Base-by-base conservation (phyloP, 1,140 invertebrate genomes). In the Neodiprion virginianus region DNA sequence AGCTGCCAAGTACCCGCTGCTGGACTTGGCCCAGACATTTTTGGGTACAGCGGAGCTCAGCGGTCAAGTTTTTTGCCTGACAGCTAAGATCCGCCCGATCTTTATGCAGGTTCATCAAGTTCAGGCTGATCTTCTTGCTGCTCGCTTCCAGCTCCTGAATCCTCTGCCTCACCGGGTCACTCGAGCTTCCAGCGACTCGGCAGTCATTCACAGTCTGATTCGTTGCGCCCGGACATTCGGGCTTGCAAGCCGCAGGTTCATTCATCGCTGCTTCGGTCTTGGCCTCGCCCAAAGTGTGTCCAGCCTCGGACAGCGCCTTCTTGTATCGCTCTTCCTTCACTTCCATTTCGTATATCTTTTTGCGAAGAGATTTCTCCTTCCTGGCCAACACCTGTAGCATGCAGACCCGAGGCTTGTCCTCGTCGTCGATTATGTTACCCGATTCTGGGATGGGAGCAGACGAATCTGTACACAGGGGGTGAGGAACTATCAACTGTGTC, bases 291-390 rank as follows among this genome's bases (percentile, higher is more conserved):
- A 61, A 17, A 61, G 53, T 61, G 53, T 61, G 61, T 5, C 49
- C 48, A 0, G 47, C n/a, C 21, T 72, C 71, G 8, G 48, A 12
- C n/a, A 77, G n/a, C 48, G 47, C 61, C 8, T 69, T 48, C 28
- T 71, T 68, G 61, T 76, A 74, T 48, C 48, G 21, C 49, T 78
- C 21, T 17, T 74, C 72, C n/a, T 72, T 75, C 21, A 50, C 72
- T 66, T 78, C 75, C 68, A 73, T 73, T 11, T 76, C 65, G 67
- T 72, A 75, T 48, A 76, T 76, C 53, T 74, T 50, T 11, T 76
- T 71, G 8, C 73, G 48, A 8, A 78, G 48, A 11, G 48, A 23
- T 17, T 76, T 75, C n/a, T 78, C 70, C 17, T 78, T 76, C 7
- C 65, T 21, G 40, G 66, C 68, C 14, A 75, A 23, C 17, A 48